These are phyloP conservation scores for Manis javanica DNA, from an alignment of 2,797 vertebrate species.

Conservation along the genomic window DNA sequence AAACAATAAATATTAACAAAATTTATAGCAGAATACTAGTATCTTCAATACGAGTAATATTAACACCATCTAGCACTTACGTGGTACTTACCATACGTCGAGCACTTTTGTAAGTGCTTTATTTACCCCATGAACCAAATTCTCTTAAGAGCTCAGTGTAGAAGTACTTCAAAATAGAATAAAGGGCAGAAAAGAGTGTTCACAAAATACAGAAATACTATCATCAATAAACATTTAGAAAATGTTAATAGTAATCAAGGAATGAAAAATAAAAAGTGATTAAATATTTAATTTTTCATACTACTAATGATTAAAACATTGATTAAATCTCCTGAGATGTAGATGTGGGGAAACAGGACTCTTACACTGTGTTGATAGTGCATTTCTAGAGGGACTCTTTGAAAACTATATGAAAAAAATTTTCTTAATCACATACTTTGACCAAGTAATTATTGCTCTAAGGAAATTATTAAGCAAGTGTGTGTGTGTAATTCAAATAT, in stretches of 20 bases:
- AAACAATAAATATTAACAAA: neutral
- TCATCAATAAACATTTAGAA: neutral
- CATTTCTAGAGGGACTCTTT: neutral
- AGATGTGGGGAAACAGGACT: neutral
- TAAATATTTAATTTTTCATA: slow-evolving; percentile 8
- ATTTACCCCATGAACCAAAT: neutral
- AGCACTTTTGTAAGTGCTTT: neutral
- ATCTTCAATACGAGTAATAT: neutral
- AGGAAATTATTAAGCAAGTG: slow-evolving; percentile 11
- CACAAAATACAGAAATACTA: neutral
- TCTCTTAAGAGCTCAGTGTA: neutral
- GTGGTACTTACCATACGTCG: neutral
- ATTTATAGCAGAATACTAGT: neutral
- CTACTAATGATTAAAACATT: neutral
- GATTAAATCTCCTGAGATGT: neutral
- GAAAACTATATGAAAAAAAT: neutral
- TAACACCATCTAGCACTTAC: neutral
- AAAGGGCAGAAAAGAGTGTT: neutral
- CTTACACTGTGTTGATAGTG: neutral
- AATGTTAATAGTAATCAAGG: neutral
- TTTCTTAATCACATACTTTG: neutral
- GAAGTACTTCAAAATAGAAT: neutral
- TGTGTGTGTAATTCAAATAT: neutral
- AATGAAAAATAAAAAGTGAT: neutral
- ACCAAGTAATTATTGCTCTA: slow-evolving; percentile 20